phyloP scores from a whole-genome alignment of 1,140 invertebrate species.

The Drosophila nebulosa region DNA sequence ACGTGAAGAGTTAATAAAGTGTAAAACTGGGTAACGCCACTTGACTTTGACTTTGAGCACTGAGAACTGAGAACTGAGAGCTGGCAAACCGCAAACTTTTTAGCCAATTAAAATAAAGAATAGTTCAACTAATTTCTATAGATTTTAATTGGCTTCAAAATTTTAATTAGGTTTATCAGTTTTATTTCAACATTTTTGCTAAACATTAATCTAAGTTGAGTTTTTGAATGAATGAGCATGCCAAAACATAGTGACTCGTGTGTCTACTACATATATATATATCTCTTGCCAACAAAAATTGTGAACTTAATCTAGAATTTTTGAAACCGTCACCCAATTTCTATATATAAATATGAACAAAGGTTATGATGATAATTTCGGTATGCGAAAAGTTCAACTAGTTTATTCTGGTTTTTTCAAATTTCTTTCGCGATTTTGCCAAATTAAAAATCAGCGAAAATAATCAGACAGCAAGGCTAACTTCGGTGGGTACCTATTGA shows the following conservation, averaged over 20 bases:
- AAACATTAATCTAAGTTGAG: neutral
- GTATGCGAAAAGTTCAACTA: neutral
- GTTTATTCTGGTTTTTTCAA: neutral
- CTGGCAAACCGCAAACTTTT: neutral
- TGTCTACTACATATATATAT: neutral
- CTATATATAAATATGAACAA: neutral
- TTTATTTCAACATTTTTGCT: neutral
- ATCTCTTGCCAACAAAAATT: no score
- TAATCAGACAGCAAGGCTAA: neutral
- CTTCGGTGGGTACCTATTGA: no score
- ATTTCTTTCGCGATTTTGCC: neutral
- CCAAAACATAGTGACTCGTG: neutral
- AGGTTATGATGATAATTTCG: neutral
- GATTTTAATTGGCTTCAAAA: neutral
- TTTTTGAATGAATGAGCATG: neutral
- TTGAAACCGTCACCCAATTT: no score
- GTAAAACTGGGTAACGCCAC: constrained; percentile 43
- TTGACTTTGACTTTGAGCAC: constrained; percentile 62
- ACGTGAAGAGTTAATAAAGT: constrained; percentile 19
- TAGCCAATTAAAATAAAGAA: no score
- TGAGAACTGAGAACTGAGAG: constrained; percentile 21
- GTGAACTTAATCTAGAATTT: neutral
- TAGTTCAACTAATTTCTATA: no score
- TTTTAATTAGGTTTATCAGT: constrained; percentile 33
- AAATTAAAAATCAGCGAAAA: neutral